Base-by-base conservation (phyloP, 2,888 invertebrate genomes). In the Cremastinae sp. region DNA sequence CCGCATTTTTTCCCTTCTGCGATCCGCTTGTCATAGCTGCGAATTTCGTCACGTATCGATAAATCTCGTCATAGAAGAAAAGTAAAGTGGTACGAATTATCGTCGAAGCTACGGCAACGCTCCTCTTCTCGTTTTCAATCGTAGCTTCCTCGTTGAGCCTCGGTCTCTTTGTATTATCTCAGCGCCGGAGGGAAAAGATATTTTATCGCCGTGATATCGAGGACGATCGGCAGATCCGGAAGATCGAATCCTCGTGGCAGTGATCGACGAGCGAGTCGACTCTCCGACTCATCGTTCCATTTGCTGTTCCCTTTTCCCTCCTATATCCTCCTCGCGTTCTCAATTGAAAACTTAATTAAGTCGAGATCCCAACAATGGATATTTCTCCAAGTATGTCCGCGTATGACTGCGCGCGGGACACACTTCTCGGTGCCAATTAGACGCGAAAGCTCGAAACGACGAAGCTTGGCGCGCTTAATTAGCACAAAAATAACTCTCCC, bases 61-160 rank as follows among this genome's bases (percentile, higher is more conserved):
- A 80, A 49, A 87, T 64, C 78, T 87, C 87, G 82, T 87, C 87
- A 87, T 87, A 87, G 84, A 87, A 85, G 59, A 86, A 83, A 7
- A 83, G 68, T 22, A 87, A 80, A 35, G 83, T 84, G 20, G 84
- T 81, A 53, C 85, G 85, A 73, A 86, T 85, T 81, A 86, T 86
- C 71, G 83, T 84, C 78, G 78, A 68, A 18, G 66, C 28, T 10
- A 10, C 49, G 45, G n/a, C 28, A 7, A n/a, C 41, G 14, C 35
- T 20, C 12, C 66, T 55, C 49, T 41, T 20, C 10, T 39, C 16
- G 43, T 2, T 9, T 14, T 61, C 53, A 35, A 55, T 55, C 37
- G 12, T 62, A 12, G 7, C 16, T 43, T 12, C 35, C 18, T 39
- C 35, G 18, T 7, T 10, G 5, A 10, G 9, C 18, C 7, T n/a